Percentiles rank a stretch among this genome's conserved stretches.
Conservation (phyloP, 1,140 invertebrate genomes). For the Saccostrea cuccullata region DNA sequence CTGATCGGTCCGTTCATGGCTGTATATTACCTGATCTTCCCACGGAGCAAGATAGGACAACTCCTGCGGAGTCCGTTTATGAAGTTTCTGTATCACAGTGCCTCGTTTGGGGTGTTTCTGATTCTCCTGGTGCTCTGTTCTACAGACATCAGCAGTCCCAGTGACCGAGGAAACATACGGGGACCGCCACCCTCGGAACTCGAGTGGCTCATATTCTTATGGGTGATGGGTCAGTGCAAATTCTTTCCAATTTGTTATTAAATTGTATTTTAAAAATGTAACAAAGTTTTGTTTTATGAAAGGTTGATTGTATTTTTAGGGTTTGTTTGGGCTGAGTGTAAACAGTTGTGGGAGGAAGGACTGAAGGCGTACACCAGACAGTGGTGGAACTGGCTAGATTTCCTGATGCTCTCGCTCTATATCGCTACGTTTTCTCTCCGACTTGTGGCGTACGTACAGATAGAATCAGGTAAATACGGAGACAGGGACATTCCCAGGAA, state of each 20-base stretch:
- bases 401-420: conserved; percentile 85
- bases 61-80: conserved; percentile 98
- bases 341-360: conserved; percentile 91
- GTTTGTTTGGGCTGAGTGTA: conserved; percentile 93
- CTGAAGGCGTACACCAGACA: conserved; percentile 93
- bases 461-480: conserved; percentile 73
- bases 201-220: conserved; percentile 93
- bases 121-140: conserved; percentile 85
- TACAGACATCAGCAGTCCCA: conserved; percentile 71
- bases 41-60: conserved; percentile 92
- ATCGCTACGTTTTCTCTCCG: conserved; percentile 79
- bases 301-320: conserved; percentile 81
- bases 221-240: conserved; percentile 83
- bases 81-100: conserved; percentile 99
- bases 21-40: conserved; percentile 94
- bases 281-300: neutral
- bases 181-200: conserved; percentile 93
- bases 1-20: conserved; percentile 97
- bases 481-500: conserved; percentile 67
- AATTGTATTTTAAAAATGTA: no score
- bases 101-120: conserved; percentile 97
- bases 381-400: conserved; percentile 98
- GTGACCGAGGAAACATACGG: conserved; percentile 81
- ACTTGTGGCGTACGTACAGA: conserved; percentile 73
- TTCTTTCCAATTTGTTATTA: neutral